Base-by-base conservation (phyloP, 2,888 invertebrate species). In the Stomorhina lunata region DNA sequence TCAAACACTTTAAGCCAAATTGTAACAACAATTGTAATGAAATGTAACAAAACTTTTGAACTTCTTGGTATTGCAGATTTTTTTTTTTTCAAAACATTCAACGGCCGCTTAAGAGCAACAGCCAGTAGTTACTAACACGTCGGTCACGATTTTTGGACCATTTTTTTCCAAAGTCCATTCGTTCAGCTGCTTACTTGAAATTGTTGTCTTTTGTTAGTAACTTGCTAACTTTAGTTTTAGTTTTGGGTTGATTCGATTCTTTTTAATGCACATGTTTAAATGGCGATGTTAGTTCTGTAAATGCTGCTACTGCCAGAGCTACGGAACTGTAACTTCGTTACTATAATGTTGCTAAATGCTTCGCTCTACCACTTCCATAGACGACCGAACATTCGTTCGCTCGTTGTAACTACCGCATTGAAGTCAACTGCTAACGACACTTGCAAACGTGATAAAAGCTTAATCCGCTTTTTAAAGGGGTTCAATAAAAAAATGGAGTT, bases 61-160 rank as follows among this genome's bases (percentile, higher is more conserved):
- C 69, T 75, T 55, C 59, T 22, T 4, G 34, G 45, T n/a, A n/a
- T n/a, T 43, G 22, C 61, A 61, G 68, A 40, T n/a, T n/a, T n/a
- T n/a, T n/a, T n/a, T n/a, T n/a, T n/a, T n/a, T n/a, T 27, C 4
- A 10, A 9, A 53, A 6, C 0, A 27, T 5, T 20, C 43, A 73
- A 61, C 55, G 17, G 55, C 65, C 45, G 61, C n/a, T 53, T n/a
- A 63, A 61, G 34, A 34, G 15, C 27, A 50, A 68, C 55, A 50
- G 7, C 20, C 50, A 69, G 37, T 63, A 32, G 53, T 63, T 76
- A 50, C 72, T 80, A 83, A 83, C 83, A 80, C 80, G 83, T 80
- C 77, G 80, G 83, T 83, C 83, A 83, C 83, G 83, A 83, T 32
- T 83, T 83, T 83, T 53, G 53, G 77, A 76, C 55, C 63, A 69